phyloP scores from a whole-genome alignment of 2,888 invertebrate genomes.

The Sabellastarte sp. region DNA sequence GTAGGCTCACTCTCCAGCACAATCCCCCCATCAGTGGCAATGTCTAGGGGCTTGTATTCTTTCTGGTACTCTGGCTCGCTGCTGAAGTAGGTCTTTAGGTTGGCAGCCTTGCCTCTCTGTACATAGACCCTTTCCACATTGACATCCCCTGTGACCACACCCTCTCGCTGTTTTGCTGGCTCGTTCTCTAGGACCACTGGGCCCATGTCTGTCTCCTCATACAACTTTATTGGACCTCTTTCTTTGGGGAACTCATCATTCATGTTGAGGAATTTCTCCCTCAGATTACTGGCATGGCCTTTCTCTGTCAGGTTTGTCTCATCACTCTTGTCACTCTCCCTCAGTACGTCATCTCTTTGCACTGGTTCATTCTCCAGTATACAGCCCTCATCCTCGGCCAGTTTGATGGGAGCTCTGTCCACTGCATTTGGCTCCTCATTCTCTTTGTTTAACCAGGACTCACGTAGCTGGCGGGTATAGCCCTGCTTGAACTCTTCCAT shows the following conservation, averaged over 20 bases:
- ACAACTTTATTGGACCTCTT: not conserved
- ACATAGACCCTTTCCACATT: not conserved
- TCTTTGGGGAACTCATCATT: not conserved
- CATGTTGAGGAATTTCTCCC: not conserved
- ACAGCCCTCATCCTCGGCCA: conserved; percentile 9
- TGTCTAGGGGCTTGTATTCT: too few relatives aligned
- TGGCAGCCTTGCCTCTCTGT: not conserved
- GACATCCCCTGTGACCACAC: not conserved
- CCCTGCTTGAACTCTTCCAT: not conserved
- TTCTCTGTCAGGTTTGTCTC: not conserved
- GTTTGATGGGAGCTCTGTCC: not conserved
- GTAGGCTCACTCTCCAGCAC: not conserved
- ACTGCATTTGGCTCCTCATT: not conserved
- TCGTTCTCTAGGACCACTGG: not conserved
- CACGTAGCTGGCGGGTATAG: not conserved
- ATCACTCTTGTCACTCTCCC: not conserved
- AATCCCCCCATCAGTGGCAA: not conserved
- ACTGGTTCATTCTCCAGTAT: conserved; percentile 6
- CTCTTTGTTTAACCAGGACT: not conserved
- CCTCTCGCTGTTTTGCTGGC: not conserved
- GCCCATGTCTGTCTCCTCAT: not conserved
- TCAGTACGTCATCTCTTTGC: conserved; percentile 7
- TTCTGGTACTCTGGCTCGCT: not conserved
- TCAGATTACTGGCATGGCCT: not conserved
- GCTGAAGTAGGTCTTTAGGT: not conserved